These are phyloP conservation scores for Heliconius charithonia DNA, from an alignment of 2,888 invertebrate species.

Conservation along the genomic window DNA sequence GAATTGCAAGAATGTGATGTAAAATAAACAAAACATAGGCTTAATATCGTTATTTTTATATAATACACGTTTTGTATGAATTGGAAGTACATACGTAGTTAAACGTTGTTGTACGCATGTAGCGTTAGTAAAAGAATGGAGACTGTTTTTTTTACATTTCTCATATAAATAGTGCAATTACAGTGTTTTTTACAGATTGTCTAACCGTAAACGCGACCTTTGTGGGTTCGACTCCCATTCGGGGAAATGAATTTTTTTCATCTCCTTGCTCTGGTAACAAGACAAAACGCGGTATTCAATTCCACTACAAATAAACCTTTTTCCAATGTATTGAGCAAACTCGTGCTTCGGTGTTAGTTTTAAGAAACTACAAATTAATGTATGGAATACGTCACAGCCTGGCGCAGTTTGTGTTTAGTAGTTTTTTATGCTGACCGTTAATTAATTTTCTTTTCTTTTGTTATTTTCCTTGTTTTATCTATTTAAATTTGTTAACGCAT, in stretches of 20 bases:
- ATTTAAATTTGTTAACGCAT: background rate
- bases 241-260: background rate
- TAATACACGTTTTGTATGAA: conserved; percentile 21
- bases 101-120: conserved; percentile 10
- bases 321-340: conserved; percentile 5
- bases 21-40: conserved; percentile 33
- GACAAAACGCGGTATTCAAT: background rate
- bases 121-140: conserved; percentile 20
- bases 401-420: too few species aligned
- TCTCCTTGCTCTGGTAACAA: background rate
- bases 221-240: background rate
- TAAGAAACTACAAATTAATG: background rate
- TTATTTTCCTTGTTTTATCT: background rate
- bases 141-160: conserved; percentile 14
- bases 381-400: conserved; percentile 5
- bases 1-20: conserved; percentile 41
- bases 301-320: background rate
- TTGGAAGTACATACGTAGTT: background rate
- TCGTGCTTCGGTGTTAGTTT: conserved; percentile 17
- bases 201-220: background rate
- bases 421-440: conserved; percentile 1
- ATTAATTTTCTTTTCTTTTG: background rate
- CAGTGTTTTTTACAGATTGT: background rate
- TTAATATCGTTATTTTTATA: conserved; percentile 28
- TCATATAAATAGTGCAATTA: conserved; percentile 25